Conservation (phyloP, 2,797 vertebrate species). For the Gymnocypris eckloni region DNA sequence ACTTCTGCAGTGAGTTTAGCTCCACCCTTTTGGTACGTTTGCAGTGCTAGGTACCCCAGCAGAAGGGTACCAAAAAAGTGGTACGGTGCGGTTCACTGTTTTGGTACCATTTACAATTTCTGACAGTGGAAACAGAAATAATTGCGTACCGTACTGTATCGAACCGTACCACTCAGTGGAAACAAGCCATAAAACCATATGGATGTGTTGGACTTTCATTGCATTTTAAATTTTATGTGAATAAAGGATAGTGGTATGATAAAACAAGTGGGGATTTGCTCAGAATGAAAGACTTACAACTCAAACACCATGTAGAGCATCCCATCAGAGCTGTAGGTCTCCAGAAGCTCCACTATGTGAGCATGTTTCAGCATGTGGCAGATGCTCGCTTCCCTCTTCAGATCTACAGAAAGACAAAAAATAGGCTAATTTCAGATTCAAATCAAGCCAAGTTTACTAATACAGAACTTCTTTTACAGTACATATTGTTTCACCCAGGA, state of each 20-base stretch:
- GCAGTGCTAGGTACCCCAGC: too few relatives aligned
- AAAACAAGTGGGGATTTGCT: not conserved
- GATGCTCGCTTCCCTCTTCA: conserved; percentile 99
- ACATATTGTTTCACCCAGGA: not conserved
- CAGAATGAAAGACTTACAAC: conserved; percentile 85
- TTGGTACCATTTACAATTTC: too few relatives aligned
- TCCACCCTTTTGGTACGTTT: too few relatives aligned
- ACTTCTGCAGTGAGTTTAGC: too few relatives aligned
- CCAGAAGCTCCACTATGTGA: conserved; percentile 97
- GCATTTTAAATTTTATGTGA: not conserved
- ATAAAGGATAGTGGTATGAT: not conserved
- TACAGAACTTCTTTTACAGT: not conserved
- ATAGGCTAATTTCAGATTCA: conserved; percentile 10
- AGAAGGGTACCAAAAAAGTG: too few relatives aligned
- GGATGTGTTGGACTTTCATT: not conserved
- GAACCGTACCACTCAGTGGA: too few relatives aligned
- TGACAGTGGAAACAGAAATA: too few relatives aligned
- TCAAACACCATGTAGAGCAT: conserved; percentile 99
- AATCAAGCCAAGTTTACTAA: not conserved
- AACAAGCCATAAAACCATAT: not conserved
- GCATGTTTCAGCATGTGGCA: conserved; percentile 99
- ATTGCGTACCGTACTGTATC: too few relatives aligned
- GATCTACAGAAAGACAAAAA: conserved; percentile 78
- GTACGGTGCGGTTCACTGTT: too few relatives aligned
- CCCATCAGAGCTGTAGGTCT: conserved; percentile 99